Evolutionary conservation across 2,113 vertebrate species (phyloP).

Genomic region (Narcine bancroftii): DNA sequence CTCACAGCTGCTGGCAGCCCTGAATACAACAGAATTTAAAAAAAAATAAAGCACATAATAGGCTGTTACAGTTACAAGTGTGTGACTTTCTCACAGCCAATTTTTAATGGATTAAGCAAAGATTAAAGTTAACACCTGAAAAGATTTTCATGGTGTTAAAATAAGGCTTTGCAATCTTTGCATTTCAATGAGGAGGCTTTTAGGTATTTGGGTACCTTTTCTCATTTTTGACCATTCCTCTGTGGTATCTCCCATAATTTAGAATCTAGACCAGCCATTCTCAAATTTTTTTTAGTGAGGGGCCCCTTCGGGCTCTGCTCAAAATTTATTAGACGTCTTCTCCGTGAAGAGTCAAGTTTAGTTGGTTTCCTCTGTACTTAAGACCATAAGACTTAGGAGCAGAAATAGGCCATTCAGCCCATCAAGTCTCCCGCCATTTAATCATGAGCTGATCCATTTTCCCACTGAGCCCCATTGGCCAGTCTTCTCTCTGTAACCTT

Average conservation of each 20-base stretch:
- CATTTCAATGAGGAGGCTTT: background rate
- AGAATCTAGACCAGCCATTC: background rate
- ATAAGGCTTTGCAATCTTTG: background rate
- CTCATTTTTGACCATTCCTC: background rate
- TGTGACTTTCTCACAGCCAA: background rate
- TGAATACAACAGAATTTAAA: background rate
- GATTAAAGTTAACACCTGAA: slow-evolving; percentile 4
- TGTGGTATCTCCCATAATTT: background rate
- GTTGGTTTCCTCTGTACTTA: no score
- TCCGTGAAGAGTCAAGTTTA: no score
- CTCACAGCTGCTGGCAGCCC: background rate
- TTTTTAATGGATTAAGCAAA: background rate
- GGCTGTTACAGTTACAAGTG: background rate
- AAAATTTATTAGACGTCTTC: no score
- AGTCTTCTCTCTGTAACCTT: no score
- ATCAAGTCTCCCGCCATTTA: no score
- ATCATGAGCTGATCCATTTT: no score
- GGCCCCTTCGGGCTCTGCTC: no score
- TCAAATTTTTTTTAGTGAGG: no score
- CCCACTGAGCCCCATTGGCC: no score
- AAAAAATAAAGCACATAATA: background rate
- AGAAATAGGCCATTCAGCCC: no score
- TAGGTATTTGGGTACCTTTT: background rate
- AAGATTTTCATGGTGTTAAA: background rate
- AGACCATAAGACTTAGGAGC: no score